Base-by-base conservation (phyloP, 2,888 invertebrate genomes). In the Cerastis rubricosa region DNA sequence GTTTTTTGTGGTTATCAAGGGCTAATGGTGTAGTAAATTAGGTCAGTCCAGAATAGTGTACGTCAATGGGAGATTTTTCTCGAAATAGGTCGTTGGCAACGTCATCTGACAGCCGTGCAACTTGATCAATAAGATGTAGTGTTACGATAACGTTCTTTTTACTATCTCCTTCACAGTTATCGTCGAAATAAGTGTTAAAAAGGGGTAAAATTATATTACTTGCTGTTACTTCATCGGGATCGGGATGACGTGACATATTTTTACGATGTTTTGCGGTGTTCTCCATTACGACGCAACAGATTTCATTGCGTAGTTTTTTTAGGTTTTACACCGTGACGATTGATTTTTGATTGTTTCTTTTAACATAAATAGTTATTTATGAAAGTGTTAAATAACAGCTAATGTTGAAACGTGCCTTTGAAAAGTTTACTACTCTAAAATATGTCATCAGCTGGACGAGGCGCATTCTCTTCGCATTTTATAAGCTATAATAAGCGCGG, bases 21-120 rank as follows among this genome's bases (percentile, higher is more conserved):
- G 17, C 8, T 59, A 45, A 63, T 45, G n/a, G 51, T 74, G 54
- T 71, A 25, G 61, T 72, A 68, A 89, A 88, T 79, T 87, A 87
- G 90, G 91, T 91, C 90, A 88, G 51, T 85, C 79, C 70, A 85
- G 84, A 88, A 87, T 85, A 81, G 85, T 88, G 80, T 78, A 85
- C 87, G 87, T 88, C 81, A 85, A 71, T 85, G 74, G 85, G 77
- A 86, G 91, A 91, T 91, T 87, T 91, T 93, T 92, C 91, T 91
- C 87, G 90, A 95, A 93, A 91, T 92, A 92, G 94, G 94, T 95
- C 95, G 93, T 77, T 88, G 88, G 83, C 81, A 86, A 86, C 90
- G 90, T 90, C 91, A 91, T 91, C 88, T 87, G 83, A 85, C 76
- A 71, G 83, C 61, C n/a, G 74, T 87, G 86, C 79, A 83, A 74